These are phyloP conservation scores for Anguilla pacifica DNA, from an alignment of 2,797 vertebrate species.

Conservation along the genomic window DNA sequence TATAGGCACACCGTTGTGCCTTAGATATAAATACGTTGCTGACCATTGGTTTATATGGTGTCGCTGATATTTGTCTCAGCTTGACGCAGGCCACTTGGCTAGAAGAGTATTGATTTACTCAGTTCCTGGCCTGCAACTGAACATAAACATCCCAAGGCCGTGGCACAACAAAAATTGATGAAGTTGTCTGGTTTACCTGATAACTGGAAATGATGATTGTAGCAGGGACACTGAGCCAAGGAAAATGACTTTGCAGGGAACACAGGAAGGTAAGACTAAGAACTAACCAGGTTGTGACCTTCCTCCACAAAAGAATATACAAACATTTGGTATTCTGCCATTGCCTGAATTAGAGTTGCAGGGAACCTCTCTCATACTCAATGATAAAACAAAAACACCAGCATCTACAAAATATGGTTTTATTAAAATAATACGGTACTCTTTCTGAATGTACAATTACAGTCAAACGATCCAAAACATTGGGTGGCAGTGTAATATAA, in stretches of 20 bases:
- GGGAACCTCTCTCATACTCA: background rate
- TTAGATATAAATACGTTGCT: background rate
- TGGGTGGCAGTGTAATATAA: too few relatives aligned
- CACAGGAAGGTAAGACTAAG: background rate
- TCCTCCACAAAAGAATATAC: background rate
- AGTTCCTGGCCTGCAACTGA: background rate
- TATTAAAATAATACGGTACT: background rate
- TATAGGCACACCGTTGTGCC: background rate
- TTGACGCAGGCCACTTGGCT: background rate
- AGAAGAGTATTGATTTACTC: background rate
- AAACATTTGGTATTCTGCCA: background rate
- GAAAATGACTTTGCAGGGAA: background rate
- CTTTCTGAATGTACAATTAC: background rate
- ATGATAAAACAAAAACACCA: background rate
- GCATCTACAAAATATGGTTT: too few relatives aligned
- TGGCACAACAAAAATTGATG: background rate
- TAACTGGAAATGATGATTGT: background rate
- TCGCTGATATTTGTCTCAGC: background rate
- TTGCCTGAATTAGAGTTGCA: background rate
- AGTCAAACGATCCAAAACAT: too few relatives aligned
- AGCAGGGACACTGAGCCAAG: background rate
- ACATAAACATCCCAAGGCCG: background rate
- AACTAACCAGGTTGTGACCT: background rate
- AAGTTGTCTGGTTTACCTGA: background rate
- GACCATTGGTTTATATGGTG: background rate